phyloP scores from a whole-genome alignment of 35 echinoderm and acorn worm species.

The Apostichopus californicus region DNA sequence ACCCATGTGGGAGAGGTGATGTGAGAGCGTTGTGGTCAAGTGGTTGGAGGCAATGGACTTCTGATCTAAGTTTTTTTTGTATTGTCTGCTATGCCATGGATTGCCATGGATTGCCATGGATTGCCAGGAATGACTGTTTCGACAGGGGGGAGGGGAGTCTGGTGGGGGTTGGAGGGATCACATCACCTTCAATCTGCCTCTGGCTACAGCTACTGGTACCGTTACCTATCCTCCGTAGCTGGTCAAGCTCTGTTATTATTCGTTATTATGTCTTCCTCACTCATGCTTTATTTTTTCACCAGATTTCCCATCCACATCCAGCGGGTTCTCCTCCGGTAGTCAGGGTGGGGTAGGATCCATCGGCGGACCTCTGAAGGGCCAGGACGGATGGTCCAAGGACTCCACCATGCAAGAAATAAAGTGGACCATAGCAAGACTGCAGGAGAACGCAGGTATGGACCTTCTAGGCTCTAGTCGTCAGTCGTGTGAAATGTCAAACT shows the following conservation, averaged over 20 bases:
- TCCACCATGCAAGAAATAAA: slow-evolving; percentile 48
- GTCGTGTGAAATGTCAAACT: too few species aligned
- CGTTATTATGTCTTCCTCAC: background rate
- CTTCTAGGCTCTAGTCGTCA: too few species aligned
- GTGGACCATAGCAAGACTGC: slow-evolving; percentile 52
- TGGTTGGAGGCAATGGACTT: too few species aligned
- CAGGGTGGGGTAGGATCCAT: background rate
- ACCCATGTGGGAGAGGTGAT: too few species aligned
- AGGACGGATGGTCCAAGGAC: slow-evolving; percentile 12
- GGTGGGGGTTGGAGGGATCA: too few species aligned
- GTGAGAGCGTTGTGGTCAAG: too few species aligned
- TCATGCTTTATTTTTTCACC: background rate
- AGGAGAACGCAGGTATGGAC: slow-evolving; percentile 40
- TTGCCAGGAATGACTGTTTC: too few species aligned
- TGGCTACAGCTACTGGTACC: background rate
- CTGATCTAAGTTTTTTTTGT: too few species aligned
- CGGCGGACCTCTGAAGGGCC: background rate
- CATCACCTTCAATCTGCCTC: too few species aligned
- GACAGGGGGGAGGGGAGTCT: too few species aligned
- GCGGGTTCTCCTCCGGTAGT: background rate
- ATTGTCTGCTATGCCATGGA: too few species aligned
- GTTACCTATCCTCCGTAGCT: background rate
- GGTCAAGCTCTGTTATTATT: background rate
- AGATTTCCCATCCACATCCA: slow-evolving; percentile 17
- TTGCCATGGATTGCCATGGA: too few species aligned